Percentiles rank a stretch among this genome's conserved stretches.
Conservation (phyloP, 2,888 invertebrate species). For the Herminia tarsipennalis region DNA sequence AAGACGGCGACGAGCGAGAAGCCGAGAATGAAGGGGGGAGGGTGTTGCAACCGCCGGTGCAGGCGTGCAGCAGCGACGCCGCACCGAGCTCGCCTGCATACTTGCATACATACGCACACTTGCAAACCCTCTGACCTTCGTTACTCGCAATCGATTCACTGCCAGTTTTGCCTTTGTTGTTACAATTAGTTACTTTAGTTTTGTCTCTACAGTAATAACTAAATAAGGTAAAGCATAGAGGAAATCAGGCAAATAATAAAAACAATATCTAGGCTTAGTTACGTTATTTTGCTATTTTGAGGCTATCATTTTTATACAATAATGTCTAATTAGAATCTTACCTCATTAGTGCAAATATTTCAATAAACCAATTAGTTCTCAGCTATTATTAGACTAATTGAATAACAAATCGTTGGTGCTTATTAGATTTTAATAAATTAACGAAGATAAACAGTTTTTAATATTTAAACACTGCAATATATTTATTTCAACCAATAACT, state of each 20-base stretch:
- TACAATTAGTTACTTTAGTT: slow-evolving; percentile 61
- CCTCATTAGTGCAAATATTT: background rate
- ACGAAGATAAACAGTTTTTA: background rate
- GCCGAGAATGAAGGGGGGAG: slow-evolving; percentile 84
- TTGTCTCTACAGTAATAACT: slow-evolving; percentile 6
- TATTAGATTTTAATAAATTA: slow-evolving; percentile 1
- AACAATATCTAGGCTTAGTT: background rate
- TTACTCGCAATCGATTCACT: slow-evolving; percentile 80
- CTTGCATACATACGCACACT: slow-evolving; percentile 83
- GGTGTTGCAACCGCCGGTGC: slow-evolving; percentile 85
- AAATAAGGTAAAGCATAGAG: background rate
- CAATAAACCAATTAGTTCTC: background rate
- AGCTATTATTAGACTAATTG: background rate
- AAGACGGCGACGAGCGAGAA: slow-evolving; percentile 84
- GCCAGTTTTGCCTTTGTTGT: slow-evolving; percentile 74
- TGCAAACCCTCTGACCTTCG: slow-evolving; percentile 81
- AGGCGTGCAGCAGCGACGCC: slow-evolving; percentile 85
- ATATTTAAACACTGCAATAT: background rate
- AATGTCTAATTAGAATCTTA: slow-evolving; percentile 36
- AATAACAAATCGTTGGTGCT: background rate
- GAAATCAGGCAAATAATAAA: background rate
- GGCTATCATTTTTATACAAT: no score
- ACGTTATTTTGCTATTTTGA: no score
- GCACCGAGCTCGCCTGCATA: slow-evolving; percentile 85
- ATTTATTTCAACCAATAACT: no score